These are phyloP conservation scores for Scaptomyza parva DNA, from an alignment of 2,888 invertebrate genomes.

Conservation along the genomic window DNA sequence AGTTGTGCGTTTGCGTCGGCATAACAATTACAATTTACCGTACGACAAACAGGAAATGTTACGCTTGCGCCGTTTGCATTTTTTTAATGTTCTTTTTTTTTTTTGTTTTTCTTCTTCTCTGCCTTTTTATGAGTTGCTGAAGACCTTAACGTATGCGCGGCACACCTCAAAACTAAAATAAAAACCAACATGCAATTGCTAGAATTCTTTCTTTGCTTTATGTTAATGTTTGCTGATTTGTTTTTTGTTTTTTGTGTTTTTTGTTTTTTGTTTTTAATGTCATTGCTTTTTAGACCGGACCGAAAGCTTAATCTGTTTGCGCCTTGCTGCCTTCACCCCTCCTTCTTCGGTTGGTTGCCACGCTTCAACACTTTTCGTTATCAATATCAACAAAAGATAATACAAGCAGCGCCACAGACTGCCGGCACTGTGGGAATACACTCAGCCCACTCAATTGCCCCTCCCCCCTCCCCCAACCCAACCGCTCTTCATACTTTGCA, in stretches of 20 bases:
- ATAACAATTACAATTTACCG: constrained; percentile 75
- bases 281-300: constrained; percentile 4
- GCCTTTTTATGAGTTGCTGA: constrained; percentile 42
- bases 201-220: background rate
- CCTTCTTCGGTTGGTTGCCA: constrained; percentile 20
- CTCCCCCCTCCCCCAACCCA: background rate
- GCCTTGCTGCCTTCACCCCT: constrained; percentile 24
- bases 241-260: no score
- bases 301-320: constrained; percentile 48
- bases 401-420: constrained; percentile 15
- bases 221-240: constrained; percentile 19
- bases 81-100: background rate
- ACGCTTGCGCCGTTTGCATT: constrained; percentile 61
- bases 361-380: constrained; percentile 31
- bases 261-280: constrained; percentile 2
- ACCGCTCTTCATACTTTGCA: background rate
- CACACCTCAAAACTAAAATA: constrained; percentile 39
- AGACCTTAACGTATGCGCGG: constrained; percentile 29
- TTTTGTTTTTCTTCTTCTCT: no score
- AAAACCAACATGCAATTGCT: background rate
- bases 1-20: constrained; percentile 56
- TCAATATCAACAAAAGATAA: constrained; percentile 73
- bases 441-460: constrained; percentile 2
- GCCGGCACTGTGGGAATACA: constrained; percentile 39
- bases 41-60: constrained; percentile 72